Evolutionary conservation across 2,888 invertebrate genomes (phyloP), one percentile per base, ranked within the genome.

Genomic region (Ephialtes manifestator): DNA sequence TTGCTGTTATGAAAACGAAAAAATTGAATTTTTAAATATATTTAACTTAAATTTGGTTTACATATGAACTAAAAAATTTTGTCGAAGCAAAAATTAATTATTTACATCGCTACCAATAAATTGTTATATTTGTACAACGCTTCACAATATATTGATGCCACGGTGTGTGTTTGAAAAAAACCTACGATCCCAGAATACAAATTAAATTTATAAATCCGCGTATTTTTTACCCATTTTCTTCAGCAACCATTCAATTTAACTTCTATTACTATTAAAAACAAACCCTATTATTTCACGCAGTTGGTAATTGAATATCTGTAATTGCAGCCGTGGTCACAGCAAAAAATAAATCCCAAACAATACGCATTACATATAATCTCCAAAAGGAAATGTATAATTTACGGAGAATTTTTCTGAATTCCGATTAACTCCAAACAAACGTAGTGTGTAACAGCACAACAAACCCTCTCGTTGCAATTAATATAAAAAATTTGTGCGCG

Each of bases 331-430:
- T 28, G 13, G 28, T 58, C 13, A 4, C 60, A 60, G 31, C n/a
- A n/a, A 28, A 60, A 60, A 60, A 15, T n/a, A 60, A 39, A 28
- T 18, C 20, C 13, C 39, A 63, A 18, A 18, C 10, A 15, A 15
- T 31, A 4, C 15, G 58, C 15, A 35, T 35, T 63, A 7, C 39
- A 35, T 18, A 11, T 11, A 35, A 63, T 63, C n/a, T 63, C 10
- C 39, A 18, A 18, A 65, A 15, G 7, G 28, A 60, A 65, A 20
- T 18, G 20, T 65, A 65, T 20, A 65, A 65, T 65, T 39, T n/a
- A 20, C 18, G 2, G 18, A 18, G n/a, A 20, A 28, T 65, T 65
- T 39, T 39, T 65, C 63, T 63, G 18, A 1, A 39, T 18, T 2
- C 3, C 67, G 20, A 20, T 46, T 67, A 10, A 67, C 46, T 39